These are phyloP conservation scores for Palaemon carinicauda DNA, from an alignment of 1,140 invertebrate species.

Conservation along the genomic window DNA sequence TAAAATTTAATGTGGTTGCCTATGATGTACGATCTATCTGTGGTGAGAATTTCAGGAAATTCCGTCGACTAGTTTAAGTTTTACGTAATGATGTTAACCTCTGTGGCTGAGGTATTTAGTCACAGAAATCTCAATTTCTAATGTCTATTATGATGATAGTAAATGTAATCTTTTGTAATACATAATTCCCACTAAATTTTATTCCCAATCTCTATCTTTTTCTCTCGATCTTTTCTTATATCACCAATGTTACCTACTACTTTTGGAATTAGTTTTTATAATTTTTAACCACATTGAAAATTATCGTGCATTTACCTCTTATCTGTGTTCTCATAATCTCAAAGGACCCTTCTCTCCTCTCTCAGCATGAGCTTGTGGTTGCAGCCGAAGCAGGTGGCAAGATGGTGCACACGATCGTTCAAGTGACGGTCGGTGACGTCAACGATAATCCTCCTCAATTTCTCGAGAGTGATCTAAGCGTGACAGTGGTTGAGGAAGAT, in stretches of 20 bases:
- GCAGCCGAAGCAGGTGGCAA: not conserved
- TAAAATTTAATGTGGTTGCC: too few species aligned
- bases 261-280: not conserved
- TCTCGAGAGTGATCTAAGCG: not conserved
- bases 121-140: too few species aligned
- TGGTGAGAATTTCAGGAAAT: too few species aligned
- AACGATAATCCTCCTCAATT: constrained; percentile 39
- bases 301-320: too few species aligned
- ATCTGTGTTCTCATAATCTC: too few species aligned
- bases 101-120: too few species aligned
- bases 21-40: too few species aligned
- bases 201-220: not conserved
- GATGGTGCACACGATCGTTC: constrained; percentile 15
- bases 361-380: constrained; percentile 34
- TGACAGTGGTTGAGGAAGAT: constrained; percentile 32
- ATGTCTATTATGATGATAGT: too few species aligned
- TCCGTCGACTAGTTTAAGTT: too few species aligned
- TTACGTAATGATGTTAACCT: too few species aligned
- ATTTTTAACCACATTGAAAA: not conserved
- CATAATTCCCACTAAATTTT: too few species aligned
- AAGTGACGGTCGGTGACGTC: constrained; percentile 29
- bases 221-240: not conserved
- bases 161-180: too few species aligned
- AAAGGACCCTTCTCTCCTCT: not conserved
- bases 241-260: not conserved